Conservation (phyloP, 2,888 invertebrate species). For the Chymomyza fuscimana region DNA sequence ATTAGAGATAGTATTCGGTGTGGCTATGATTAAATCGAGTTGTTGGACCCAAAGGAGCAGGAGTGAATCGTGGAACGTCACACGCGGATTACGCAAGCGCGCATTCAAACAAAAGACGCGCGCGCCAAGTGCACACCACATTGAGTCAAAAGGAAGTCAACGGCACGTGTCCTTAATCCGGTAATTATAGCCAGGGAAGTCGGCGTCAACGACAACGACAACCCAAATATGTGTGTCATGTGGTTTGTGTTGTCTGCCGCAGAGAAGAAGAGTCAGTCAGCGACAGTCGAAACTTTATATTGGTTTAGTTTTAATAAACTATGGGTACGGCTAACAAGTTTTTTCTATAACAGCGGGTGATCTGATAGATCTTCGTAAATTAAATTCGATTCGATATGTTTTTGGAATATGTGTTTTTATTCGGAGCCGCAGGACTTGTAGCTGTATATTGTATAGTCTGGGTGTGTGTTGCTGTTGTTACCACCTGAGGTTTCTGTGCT, state of each 20-base stretch:
- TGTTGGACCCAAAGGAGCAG: not conserved
- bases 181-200: slow-evolving; percentile 54
- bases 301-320: not conserved
- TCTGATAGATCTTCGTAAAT: no score
- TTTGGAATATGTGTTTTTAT: no score
- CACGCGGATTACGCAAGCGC: slow-evolving; percentile 59
- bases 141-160: slow-evolving; percentile 68
- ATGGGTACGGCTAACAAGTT: not conserved
- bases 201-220: not conserved
- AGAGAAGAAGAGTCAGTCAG: not conserved
- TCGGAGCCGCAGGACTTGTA: no score
- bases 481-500: no score
- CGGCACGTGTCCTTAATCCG: slow-evolving; percentile 73
- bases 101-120: slow-evolving; percentile 53
- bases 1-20: slow-evolving; percentile 34
- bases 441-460: no score
- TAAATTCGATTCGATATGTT: no score
- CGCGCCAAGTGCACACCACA: slow-evolving; percentile 58
- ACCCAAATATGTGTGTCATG: slow-evolving; percentile 8
- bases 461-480: no score
- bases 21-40: slow-evolving; percentile 71
- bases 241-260: not conserved
- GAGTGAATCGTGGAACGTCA: slow-evolving; percentile 33
- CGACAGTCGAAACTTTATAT: not conserved
- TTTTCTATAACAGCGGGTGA: no score